Evolutionary conservation across 2,113 vertebrate genomes (phyloP), one percentile per base, ranked within the genome.

Genomic region (Rattus rattus): DNA sequence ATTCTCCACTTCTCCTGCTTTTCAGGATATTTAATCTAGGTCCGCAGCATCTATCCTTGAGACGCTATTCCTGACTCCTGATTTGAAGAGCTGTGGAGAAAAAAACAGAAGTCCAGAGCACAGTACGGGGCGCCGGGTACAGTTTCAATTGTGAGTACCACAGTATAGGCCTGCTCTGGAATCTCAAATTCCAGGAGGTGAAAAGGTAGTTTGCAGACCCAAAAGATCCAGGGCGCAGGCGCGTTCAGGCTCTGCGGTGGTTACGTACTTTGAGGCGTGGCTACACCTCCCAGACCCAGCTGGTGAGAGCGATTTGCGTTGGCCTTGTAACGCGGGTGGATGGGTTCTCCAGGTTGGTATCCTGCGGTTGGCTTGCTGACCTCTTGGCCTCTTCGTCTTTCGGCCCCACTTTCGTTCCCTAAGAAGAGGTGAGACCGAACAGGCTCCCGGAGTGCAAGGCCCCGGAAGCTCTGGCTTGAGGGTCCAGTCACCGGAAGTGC

Each of bases 401-500:
- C 52, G 5, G 39, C 39, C 81, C 85, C 36, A 56, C 88, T 65
- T 77, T 61, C 88, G 67, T 63, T 54, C n/a, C 59, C 39, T 84
- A 49, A 36, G 33, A 43, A 75, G 72, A 87, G 56, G 75, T 72
- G 67, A 72, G 76, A 54, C 52, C 22, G 36, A 54, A 39, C 33
- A 61, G 5, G 14, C 19, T 33, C 56, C 11, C 56, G 17, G 79
- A 67, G 67, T 52, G 80, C 59, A 22, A n/a, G 47, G 79, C 83
- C 36, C 92, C 43, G 47, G 76, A 83, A 94, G 96, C 2, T 16
- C 86, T 36, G 1, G 80, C 33, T 52, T 36, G 0, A 95, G 61
- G 52, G 81, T 97, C 95, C 80, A 61, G 67, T 84, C 93, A 94
- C 96, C 97, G 97, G 97, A 98, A 98, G 96, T 97, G 93, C 90